Evolutionary conservation across 2,113 vertebrate genomes (phyloP).

Genomic region (Dipodomys ordii): DNA sequence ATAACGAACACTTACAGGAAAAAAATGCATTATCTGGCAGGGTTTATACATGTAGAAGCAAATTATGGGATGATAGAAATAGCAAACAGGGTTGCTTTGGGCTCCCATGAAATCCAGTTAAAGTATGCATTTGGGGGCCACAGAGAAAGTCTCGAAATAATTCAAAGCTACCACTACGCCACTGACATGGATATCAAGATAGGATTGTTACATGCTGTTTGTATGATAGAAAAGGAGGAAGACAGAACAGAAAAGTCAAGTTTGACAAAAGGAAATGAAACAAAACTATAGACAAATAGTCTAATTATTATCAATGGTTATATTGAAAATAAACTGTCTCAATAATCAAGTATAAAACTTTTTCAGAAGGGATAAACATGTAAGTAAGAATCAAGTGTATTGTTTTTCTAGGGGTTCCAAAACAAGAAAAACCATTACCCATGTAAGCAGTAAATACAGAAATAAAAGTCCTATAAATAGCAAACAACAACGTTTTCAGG

Average conservation of each 20-base stretch:
- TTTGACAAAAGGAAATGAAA: neutral
- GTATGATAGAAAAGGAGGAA: neutral
- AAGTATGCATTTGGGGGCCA: neutral
- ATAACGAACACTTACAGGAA: conserved; percentile 12
- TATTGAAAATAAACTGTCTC: neutral
- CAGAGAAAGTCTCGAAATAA: neutral
- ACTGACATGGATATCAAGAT: neutral
- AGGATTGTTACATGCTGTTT: neutral
- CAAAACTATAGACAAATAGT: neutral
- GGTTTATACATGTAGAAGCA: neutral
- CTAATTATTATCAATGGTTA: neutral
- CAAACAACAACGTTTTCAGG: neutral
- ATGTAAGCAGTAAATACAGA: neutral
- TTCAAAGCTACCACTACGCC: neutral
- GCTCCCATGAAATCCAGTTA: neutral
- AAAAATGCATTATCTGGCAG: neutral
- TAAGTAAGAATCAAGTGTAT: neutral
- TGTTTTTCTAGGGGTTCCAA: neutral
- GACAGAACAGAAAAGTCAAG: neutral
- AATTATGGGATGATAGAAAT: neutral
- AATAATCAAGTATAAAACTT: neutral
- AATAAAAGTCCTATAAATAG: neutral
- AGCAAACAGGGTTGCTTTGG: too few relatives aligned
- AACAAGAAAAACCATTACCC: neutral
- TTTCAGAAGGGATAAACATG: neutral